These are phyloP conservation scores for Dryadula phaetusa DNA, from an alignment of 2,888 invertebrate genomes.

Conservation along the genomic window DNA sequence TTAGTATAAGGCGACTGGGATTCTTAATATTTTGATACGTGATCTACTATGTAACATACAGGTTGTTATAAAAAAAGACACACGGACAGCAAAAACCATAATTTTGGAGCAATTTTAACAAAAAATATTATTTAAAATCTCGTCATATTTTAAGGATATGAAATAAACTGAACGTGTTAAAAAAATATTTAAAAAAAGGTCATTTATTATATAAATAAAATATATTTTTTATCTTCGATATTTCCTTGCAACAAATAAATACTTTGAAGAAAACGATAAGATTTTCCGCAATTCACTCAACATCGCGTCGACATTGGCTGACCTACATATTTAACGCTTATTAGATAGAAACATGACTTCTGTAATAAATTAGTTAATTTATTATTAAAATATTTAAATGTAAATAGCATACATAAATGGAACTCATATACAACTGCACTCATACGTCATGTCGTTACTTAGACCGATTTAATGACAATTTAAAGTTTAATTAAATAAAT, in stretches of 20 bases:
- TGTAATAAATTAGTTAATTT: not conserved
- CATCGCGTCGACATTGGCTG: not conserved
- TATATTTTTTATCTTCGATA: not conserved
- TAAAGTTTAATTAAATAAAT: not conserved
- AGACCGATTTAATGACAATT: not conserved
- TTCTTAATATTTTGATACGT: not conserved
- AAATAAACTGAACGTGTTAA: not conserved
- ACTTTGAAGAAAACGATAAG: not conserved
- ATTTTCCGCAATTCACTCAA: conserved; percentile 17
- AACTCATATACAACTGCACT: not conserved
- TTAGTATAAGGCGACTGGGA: not conserved
- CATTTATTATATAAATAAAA: not conserved
- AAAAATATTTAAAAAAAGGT: not conserved
- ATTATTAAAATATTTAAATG: not conserved
- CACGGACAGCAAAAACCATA: not conserved
- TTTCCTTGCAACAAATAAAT: not conserved
- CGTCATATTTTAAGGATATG: conserved; percentile 1
- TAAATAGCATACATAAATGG: not conserved
- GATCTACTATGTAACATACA: not conserved
- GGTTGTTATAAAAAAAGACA: not conserved
- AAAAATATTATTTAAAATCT: not conserved
- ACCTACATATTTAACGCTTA: conserved; percentile 20
- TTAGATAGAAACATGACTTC: conserved; percentile 6
- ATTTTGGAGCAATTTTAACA: conserved; percentile 3
- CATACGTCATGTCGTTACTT: not conserved